phyloP scores from a whole-genome alignment of 2,113 vertebrate species.

The Brienomyrus brachyistius region DNA sequence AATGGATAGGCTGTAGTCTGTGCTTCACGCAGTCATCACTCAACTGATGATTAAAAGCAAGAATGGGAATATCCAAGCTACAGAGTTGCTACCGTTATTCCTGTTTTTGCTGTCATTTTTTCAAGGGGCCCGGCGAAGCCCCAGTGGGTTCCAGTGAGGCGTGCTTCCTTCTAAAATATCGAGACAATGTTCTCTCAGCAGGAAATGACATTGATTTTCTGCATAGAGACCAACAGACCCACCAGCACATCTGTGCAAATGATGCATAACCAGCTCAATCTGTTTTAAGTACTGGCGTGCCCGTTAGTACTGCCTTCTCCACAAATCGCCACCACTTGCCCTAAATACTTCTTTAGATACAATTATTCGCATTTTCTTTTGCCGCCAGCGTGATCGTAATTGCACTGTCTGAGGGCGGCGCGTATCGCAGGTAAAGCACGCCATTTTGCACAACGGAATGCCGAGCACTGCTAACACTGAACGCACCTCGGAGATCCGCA shows the following conservation, averaged over 20 bases:
- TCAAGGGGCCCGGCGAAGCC: not conserved
- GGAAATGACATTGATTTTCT: slow-evolving; percentile 17
- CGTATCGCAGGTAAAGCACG: not conserved
- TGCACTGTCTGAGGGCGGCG: not conserved
- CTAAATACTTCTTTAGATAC: not conserved
- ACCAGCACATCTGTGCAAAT: slow-evolving; percentile 16
- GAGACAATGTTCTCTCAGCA: slow-evolving; percentile 16
- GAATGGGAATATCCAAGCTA: not conserved
- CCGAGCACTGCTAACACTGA: not conserved
- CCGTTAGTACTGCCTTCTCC: not conserved
- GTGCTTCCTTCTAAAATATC: slow-evolving; percentile 7
- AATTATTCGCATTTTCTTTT: not conserved
- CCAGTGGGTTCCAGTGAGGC: slow-evolving; percentile 2
- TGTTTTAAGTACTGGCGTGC: not conserved
- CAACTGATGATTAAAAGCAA: not conserved
- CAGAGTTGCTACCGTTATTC: not conserved
- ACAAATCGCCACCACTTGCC: not conserved
- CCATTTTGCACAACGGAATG: not conserved
- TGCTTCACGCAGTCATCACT: not conserved
- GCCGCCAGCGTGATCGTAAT: not conserved
- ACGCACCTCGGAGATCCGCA: not conserved
- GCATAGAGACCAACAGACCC: slow-evolving; percentile 2
- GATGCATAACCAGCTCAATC: slow-evolving; percentile 13
- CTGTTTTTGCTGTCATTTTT: not conserved
- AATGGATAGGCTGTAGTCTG: not conserved